Evolutionary conservation across 2,888 invertebrate species (phyloP).

Genomic region (Clepsis dumicolana): DNA sequence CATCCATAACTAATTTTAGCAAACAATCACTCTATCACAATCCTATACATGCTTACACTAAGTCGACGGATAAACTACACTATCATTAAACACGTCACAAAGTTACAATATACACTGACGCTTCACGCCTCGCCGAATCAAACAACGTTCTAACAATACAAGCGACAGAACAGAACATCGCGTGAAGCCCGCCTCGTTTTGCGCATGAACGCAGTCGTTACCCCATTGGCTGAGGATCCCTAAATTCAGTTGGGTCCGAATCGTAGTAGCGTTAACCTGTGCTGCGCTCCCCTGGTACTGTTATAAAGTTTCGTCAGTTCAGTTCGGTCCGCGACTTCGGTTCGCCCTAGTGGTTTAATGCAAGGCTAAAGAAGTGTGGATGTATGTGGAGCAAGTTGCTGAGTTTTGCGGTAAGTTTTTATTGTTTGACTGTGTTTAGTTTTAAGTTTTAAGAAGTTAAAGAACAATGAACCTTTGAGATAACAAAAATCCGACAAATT

Average conservation of each 20-base stretch:
- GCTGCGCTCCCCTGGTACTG: constrained; percentile 47
- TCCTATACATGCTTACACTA: neutral
- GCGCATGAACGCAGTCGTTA: constrained; percentile 66
- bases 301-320: constrained; percentile 61
- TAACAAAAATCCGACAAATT: no score
- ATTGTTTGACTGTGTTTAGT: neutral
- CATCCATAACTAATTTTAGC: neutral
- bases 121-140: neutral
- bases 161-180: constrained; percentile 9
- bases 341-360: constrained; percentile 24
- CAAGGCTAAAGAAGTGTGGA: constrained; percentile 26
- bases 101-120: constrained; percentile 1
- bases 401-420: constrained; percentile 26
- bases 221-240: constrained; percentile 56
- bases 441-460: no score
- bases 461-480: no score
- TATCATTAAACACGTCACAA: neutral
- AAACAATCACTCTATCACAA: neutral
- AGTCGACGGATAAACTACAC: neutral
- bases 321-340: constrained; percentile 46
- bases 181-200: constrained; percentile 46
- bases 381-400: constrained; percentile 8
- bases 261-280: constrained; percentile 56
- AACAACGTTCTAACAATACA: neutral
- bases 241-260: constrained; percentile 65